These are phyloP conservation scores for Tiliqua scincoides DNA, from an alignment of 2,113 vertebrate species.

Conservation along the genomic window DNA sequence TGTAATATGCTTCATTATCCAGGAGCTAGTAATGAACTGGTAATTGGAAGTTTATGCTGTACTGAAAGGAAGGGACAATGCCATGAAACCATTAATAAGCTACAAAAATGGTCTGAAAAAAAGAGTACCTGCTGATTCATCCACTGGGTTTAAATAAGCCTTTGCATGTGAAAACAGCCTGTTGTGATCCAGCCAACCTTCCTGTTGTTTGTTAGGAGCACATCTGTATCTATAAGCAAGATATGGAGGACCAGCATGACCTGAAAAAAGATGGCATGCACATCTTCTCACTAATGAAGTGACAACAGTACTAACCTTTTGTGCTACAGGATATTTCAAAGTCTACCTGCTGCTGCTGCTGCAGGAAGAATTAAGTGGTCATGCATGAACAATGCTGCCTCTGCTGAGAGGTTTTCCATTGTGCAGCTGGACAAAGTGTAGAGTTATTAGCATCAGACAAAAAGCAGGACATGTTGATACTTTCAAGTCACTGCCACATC, in stretches of 20 bases:
- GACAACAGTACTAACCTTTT: constrained; percentile 52
- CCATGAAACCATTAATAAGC: neutral
- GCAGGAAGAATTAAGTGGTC: constrained; percentile 57
- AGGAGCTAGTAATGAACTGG: neutral
- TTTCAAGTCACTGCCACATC: neutral
- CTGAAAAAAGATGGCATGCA: constrained; percentile 19
- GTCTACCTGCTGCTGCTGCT: constrained; percentile 37
- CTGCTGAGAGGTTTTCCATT: constrained; percentile 54
- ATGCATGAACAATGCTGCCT: constrained; percentile 37
- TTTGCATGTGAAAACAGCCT: neutral
- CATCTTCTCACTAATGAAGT: constrained; percentile 20
- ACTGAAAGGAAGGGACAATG: neutral
- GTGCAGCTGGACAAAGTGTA: constrained; percentile 8
- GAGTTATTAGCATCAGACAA: constrained; percentile 50
- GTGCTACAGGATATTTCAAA: constrained; percentile 48
- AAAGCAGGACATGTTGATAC: neutral
- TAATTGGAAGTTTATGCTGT: neutral
- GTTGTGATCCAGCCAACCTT: constrained; percentile 1
- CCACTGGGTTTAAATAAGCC: neutral
- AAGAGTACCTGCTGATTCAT: neutral
- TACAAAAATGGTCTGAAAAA: accelerated
- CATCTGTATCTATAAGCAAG: constrained; percentile 38
- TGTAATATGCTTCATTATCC: neutral
- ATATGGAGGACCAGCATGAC: neutral
- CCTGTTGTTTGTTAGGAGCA: constrained; percentile 12